A percentile compares a stretch with the other conserved stretches of the same genome.
Evolutionary conservation across 2,113 vertebrate species (phyloP).

Genomic region (Ammospiza nelsoni): DNA sequence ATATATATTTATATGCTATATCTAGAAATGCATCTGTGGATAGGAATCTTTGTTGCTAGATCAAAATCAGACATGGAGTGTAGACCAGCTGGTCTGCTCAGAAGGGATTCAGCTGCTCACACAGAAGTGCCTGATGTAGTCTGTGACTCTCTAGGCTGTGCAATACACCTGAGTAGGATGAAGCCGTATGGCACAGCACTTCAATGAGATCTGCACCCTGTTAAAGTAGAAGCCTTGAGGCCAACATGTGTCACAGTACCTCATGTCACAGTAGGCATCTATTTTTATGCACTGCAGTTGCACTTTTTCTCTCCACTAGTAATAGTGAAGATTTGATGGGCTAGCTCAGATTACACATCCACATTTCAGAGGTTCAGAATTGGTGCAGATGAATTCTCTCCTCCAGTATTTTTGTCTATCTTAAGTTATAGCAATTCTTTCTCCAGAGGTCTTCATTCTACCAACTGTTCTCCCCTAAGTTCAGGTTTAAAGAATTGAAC

Average conservation of each 20-base stretch:
- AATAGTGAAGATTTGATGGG: background rate
- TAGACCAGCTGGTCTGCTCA: background rate
- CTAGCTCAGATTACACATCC: accelerated
- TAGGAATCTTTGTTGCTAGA: background rate
- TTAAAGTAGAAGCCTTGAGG: background rate
- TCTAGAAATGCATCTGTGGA: background rate
- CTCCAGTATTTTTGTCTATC: background rate
- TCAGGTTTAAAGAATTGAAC: background rate
- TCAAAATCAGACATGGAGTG: background rate
- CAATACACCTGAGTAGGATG: background rate
- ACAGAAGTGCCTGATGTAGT: background rate
- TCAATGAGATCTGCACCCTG: background rate
- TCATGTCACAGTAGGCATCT: background rate
- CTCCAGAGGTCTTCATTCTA: background rate
- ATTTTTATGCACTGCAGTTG: background rate
- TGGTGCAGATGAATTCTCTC: background rate
- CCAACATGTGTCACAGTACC: background rate
- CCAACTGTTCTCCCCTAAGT: background rate
- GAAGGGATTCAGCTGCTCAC: background rate
- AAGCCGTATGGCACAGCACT: background rate
- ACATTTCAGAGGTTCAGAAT: background rate
- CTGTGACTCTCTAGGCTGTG: background rate
- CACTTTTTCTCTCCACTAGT: background rate
- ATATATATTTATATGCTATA: background rate
- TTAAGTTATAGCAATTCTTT: background rate